Conservation (phyloP, 2,113 vertebrate species). For the Notarius lentiginosus region DNA sequence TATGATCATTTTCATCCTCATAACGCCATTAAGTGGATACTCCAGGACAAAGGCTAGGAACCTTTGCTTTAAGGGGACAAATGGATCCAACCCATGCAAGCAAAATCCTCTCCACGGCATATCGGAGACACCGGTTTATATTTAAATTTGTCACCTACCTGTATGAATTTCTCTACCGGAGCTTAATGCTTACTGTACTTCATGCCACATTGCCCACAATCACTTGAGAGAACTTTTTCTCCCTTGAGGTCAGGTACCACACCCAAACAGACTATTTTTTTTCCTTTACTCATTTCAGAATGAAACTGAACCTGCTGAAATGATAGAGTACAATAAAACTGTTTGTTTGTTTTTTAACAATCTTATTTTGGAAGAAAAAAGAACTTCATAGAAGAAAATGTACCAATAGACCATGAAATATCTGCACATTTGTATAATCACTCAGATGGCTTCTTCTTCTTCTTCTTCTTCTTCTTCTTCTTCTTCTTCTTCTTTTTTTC, state of each 20-base stretch:
- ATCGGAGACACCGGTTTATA: not conserved
- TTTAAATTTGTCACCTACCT: not conserved
- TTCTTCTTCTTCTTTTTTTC: not conserved
- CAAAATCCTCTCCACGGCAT: not conserved
- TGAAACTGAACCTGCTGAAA: not conserved
- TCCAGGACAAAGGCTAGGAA: not conserved
- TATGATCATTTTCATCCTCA: not conserved
- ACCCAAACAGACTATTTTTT: slow-evolving; percentile 13
- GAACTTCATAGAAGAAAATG: not conserved
- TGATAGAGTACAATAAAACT: not conserved
- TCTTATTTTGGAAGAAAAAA: not conserved
- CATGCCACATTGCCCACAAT: not conserved
- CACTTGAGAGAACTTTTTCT: not conserved
- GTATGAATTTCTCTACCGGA: not conserved
- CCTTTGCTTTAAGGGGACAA: not conserved
- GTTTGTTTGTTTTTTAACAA: not conserved
- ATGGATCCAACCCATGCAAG: not conserved
- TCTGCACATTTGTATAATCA: not conserved
- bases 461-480: too few relatives aligned
- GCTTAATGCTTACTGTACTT: not conserved
- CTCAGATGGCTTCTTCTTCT: not conserved
- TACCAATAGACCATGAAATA: not conserved
- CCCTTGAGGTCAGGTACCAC: not conserved
- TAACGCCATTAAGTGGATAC: not conserved
- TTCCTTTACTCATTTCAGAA: not conserved